phyloP scores from a whole-genome alignment of 2,797 vertebrate genomes.

The Myripristis murdjan region DNA sequence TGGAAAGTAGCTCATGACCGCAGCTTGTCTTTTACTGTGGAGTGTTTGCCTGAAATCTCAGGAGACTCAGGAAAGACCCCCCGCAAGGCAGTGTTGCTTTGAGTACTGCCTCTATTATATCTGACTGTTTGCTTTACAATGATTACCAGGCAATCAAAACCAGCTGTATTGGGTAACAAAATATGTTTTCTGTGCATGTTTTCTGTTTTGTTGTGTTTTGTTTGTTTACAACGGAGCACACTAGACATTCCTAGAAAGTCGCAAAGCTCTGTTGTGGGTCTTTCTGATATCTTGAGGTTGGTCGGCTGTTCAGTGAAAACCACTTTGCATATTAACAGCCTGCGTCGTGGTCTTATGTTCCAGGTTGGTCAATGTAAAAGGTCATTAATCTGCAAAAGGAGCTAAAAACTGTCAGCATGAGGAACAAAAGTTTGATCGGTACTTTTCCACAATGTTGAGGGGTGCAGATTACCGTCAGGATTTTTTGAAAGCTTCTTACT shows the following conservation, averaged over 20 bases:
- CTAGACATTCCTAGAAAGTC: conserved; percentile 68
- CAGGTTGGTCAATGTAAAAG: conserved; percentile 45
- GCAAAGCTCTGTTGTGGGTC: conserved; percentile 70
- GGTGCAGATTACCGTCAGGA: neutral
- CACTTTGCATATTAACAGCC: conserved; percentile 62
- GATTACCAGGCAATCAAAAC: conserved; percentile 63
- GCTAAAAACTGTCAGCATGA: conserved; percentile 48
- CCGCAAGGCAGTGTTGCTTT: conserved; percentile 44
- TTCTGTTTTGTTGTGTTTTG: conserved; percentile 72
- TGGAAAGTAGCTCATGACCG: conserved; percentile 21
- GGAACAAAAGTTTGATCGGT: conserved; percentile 13
- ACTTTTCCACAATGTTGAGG: neutral
- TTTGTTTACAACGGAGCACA: conserved; percentile 72
- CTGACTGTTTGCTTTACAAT: conserved; percentile 68
- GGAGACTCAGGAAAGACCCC: conserved; percentile 44
- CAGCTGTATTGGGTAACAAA: conserved; percentile 65
- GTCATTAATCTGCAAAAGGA: conserved; percentile 48
- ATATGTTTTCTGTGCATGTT: conserved; percentile 74
- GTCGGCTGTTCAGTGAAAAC: conserved; percentile 54
- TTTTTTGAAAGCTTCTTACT: neutral
- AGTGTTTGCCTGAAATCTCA: conserved; percentile 5
- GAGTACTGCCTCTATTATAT: conserved; percentile 49
- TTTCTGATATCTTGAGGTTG: conserved; percentile 56
- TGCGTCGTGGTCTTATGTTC: conserved; percentile 44
- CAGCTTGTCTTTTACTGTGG: conserved; percentile 37